Evolutionary conservation across 2,888 invertebrate species (phyloP).

Genomic region (Crematogaster levior): DNA sequence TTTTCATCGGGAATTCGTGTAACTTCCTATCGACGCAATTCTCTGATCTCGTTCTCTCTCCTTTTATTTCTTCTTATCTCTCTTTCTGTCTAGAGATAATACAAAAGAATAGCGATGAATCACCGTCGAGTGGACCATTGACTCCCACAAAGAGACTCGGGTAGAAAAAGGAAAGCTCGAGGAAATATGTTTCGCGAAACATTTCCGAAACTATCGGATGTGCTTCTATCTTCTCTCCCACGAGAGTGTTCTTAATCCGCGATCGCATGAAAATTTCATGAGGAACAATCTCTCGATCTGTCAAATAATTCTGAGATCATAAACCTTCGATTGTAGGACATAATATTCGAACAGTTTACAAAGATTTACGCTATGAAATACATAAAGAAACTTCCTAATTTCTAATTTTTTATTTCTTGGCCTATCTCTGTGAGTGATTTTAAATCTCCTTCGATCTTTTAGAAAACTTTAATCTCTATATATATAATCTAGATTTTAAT

Average conservation of each 20-base stretch:
- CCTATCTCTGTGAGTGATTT: not conserved
- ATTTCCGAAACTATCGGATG: constrained; percentile 24
- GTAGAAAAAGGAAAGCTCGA: not conserved
- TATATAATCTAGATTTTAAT: not conserved
- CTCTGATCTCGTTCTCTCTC: not conserved
- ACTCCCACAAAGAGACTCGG: constrained; percentile 23
- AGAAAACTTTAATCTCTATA: not conserved
- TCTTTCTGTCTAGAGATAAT: not conserved
- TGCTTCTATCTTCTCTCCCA: not conserved
- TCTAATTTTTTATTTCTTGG: not conserved
- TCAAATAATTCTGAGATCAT: not conserved
- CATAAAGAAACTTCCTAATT: not conserved
- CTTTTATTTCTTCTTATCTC: not conserved
- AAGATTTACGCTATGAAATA: not conserved
- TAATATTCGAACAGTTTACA: not conserved
- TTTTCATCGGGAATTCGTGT: constrained; percentile 5
- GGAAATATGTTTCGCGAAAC: constrained; percentile 45
- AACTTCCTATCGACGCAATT: constrained; percentile 9
- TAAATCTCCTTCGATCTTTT: not conserved
- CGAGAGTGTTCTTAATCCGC: not conserved
- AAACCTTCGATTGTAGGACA: not conserved
- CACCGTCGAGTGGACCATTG: constrained; percentile 41
- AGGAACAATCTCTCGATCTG: constrained; percentile 28
- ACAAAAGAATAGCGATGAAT: constrained; percentile 27
- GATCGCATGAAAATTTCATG: not conserved